Base-by-base conservation (phyloP, 1,140 invertebrate species). In the Eumaeus atala region DNA sequence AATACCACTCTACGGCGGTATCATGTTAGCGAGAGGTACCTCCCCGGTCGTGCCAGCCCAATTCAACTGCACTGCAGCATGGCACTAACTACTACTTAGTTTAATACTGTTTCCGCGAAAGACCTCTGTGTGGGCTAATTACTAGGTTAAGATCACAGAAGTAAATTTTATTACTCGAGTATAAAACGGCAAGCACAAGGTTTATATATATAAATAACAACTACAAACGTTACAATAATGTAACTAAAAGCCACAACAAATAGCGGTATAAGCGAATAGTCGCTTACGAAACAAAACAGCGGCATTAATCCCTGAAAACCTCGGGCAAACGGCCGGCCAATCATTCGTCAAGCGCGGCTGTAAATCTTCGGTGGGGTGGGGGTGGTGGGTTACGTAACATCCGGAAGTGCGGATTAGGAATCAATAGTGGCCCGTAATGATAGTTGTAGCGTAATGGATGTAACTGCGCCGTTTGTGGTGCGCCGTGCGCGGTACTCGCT, bases 371-470 rank as follows among this genome's bases (percentile, higher is more conserved):
- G 56, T 66, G 59, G 63, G 53, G 55, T 35, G 62, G 16, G 58
- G 53, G 48, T 54, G 62, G 64, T 66, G 61, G 51, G 68, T 85
- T 85, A 76, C 79, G 78, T 82, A 84, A 84, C 75, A 77, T 76
- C 79, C 77, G 82, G 82, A 85, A 85, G 82, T 84, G 82, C 80
- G 80, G 82, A 86, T 86, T 86, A 86, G 83, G 83, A 86, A 86
- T 86, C 83, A 84, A 86, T 86, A 86, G 83, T 86, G 78, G 66
- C 64, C 67, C 64, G 76, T 86, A 86, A 86, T 86, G 77, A 86
- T 86, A 86, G 83, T 84, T 86, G 83, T 74, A 71, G 65, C 65
- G 78, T 77, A 82, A 79, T 83, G 66, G 70, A 62, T 66, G 72
- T 71, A 72, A 77, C 67, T 82, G 81, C 79, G 82, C 77, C 59